A percentile compares a stretch with the other conserved stretches of the same genome.
Evolutionary conservation across 1,140 invertebrate genomes (phyloP).

Genomic region (Hylaeus anthracinus): DNA sequence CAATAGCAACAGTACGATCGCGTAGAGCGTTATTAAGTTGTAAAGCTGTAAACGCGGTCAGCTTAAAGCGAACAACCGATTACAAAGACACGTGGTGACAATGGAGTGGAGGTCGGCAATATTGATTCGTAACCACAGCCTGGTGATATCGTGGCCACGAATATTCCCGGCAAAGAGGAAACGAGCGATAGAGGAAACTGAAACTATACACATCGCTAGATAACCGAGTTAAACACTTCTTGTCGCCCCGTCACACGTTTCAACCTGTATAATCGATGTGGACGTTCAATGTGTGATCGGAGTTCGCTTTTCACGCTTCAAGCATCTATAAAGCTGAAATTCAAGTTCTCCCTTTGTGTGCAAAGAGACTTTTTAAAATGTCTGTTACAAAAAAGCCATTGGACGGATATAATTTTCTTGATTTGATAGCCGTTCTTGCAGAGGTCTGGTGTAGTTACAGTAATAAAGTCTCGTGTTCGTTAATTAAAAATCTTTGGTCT

Average conservation of each 20-base stretch:
- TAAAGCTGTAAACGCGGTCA: slow-evolving; percentile 51
- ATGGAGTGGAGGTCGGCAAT: slow-evolving; percentile 47
- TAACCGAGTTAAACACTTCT: slow-evolving; percentile 32
- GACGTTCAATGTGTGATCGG: neutral
- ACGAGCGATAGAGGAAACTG: slow-evolving; percentile 10
- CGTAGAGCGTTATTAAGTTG: slow-evolving; percentile 10
- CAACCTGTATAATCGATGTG: neutral
- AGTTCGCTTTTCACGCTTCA: no score
- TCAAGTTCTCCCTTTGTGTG: neutral
- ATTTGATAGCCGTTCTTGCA: no score
- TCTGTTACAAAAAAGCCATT: no score
- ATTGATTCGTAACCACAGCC: slow-evolving; percentile 54
- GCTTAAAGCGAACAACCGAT: slow-evolving; percentile 36
- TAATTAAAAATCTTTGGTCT: no score
- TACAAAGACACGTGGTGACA: slow-evolving; percentile 41
- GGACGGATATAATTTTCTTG: no score
- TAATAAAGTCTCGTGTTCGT: no score
- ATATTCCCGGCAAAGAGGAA: slow-evolving; percentile 22
- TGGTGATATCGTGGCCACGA: slow-evolving; percentile 36
- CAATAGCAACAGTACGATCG: neutral
- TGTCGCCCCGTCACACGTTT: slow-evolving; percentile 8
- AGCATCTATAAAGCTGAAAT: no score
- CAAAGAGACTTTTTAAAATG: no score
- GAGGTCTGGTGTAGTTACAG: no score
- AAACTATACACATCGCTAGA: slow-evolving; percentile 22